phyloP scores from a whole-genome alignment of 2,797 vertebrate genomes.

The Paratrypauchen microcephalus region DNA sequence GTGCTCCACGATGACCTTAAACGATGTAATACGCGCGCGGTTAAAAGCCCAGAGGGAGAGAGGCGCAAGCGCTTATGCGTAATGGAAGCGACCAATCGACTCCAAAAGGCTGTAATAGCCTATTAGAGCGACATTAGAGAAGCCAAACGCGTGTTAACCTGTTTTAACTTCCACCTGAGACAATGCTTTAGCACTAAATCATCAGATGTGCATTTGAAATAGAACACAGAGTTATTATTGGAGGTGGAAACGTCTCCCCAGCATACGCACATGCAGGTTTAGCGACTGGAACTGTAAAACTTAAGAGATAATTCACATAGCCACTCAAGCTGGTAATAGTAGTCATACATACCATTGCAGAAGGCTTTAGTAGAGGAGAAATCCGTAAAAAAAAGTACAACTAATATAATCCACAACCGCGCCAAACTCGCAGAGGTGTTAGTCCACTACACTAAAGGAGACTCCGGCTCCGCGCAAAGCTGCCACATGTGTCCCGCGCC shows the following conservation, averaged over 20 bases:
- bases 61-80: constrained; percentile 38
- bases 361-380: constrained; percentile 39
- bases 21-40: constrained; percentile 29
- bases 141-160: constrained; percentile 30
- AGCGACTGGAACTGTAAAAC: constrained; percentile 2
- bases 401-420: constrained; percentile 51
- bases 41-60: constrained; percentile 55
- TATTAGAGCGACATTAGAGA: constrained; percentile 9
- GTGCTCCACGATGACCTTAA: constrained; percentile 47
- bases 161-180: constrained; percentile 20
- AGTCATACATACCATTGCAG: constrained; percentile 73
- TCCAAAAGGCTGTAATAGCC: constrained; percentile 40
- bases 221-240: too few species aligned
- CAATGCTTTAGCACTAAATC: not conserved
- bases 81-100: constrained; percentile 49
- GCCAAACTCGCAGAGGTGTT: constrained; percentile 52
- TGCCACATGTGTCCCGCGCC: constrained; percentile 56
- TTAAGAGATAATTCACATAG: not conserved
- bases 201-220: too few species aligned
- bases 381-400: constrained; percentile 46
- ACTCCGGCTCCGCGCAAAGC: constrained; percentile 20
- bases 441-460: constrained; percentile 58
- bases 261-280: not conserved
- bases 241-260: not conserved
- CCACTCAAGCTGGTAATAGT: not conserved